Percentiles rank a stretch among this genome's conserved stretches.
These are phyloP conservation scores for Rapana venosa DNA, from an alignment of 2,888 invertebrate species.

Conservation along the genomic window DNA sequence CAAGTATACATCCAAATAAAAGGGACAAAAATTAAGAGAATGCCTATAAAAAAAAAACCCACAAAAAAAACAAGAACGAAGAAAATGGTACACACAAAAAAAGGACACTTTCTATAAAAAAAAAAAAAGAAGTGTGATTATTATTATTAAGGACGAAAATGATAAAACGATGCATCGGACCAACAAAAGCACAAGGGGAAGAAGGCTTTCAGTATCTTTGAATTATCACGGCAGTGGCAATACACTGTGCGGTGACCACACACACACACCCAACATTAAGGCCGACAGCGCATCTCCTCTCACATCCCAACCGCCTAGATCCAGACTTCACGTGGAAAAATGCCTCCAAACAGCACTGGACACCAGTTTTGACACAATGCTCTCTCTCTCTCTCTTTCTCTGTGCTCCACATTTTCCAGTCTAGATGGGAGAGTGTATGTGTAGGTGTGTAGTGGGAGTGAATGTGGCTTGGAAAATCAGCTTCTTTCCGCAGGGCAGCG, in stretches of 20 bases:
- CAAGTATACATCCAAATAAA: too few relatives aligned
- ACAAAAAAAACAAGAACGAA: not conserved
- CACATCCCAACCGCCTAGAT: not conserved
- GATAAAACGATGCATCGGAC: not conserved
- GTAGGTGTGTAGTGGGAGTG: too few relatives aligned
- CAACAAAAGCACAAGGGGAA: not conserved
- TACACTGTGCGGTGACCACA: not conserved
- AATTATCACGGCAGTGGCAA: not conserved
- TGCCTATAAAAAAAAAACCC: too few relatives aligned
- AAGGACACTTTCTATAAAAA: not conserved
- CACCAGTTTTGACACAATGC: not conserved
- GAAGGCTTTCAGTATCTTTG: constrained; percentile 29
- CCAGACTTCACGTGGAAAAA: not conserved
- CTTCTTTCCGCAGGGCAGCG: not conserved
- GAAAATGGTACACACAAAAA: not conserved
- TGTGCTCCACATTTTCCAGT: not conserved
- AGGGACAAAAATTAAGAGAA: too few relatives aligned
- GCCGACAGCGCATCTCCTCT: not conserved
- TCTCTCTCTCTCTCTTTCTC: not conserved
- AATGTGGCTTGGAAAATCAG: not conserved
- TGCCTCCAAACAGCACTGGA: not conserved
- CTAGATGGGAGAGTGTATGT: not conserved
- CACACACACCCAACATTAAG: not conserved
- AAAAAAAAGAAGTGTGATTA: not conserved
- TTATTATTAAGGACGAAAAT: not conserved